phyloP scores from a whole-genome alignment of 2,113 vertebrate species.

The human (Homo sapiens) region GRCh38 chr4:187395001-187395500 shows the following conservation, averaged over 20 bases:
- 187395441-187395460: no score
- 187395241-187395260: neutral
- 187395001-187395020: neutral
- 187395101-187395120: neutral
- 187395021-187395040: neutral
- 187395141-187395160: neutral
- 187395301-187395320: neutral
- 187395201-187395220: neutral
- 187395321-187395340: neutral
- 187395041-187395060: neutral
- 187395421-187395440: no score
- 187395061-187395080: neutral
- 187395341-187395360: neutral
- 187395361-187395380: neutral
- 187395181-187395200: neutral
- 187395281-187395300: neutral
- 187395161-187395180: neutral
- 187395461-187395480: no score
- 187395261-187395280: neutral
- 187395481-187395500: no score
- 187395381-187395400: no score
- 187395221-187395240: neutral
- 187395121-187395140: neutral
- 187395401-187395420: no score
- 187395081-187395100: constrained; percentile 21